Conservation (phyloP, 2,113 vertebrate species). For the Chlorodrepanis virens region DNA sequence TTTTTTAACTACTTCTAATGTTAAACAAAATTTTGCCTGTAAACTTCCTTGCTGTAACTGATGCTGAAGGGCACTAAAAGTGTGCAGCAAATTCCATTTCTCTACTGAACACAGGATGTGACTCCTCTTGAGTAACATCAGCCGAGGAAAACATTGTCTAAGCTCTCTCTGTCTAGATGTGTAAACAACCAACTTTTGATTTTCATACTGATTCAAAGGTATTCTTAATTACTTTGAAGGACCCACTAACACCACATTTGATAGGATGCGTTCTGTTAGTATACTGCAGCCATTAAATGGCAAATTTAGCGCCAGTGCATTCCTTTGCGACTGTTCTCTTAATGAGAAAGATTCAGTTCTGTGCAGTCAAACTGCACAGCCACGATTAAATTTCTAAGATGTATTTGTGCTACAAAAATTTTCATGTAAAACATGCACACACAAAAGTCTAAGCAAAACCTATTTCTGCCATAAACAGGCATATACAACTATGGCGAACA, state of each 20-base stretch:
- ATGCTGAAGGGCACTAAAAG: conserved; percentile 19
- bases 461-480: conserved; percentile 27
- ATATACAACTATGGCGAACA: conserved; percentile 42
- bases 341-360: conserved; percentile 5
- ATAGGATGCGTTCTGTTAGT: not conserved
- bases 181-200: not conserved
- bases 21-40: not conserved
- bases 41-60: not conserved
- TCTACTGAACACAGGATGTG: not conserved
- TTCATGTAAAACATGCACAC: conserved; percentile 58
- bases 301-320: not conserved
- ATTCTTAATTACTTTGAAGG: not conserved
- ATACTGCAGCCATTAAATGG: not conserved
- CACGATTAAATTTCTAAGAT: conserved; percentile 15
- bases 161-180: not conserved
- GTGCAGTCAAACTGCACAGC: conserved; percentile 17
- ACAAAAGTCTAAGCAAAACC: conserved; percentile 51
- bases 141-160: not conserved
- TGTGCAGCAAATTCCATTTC: not conserved
- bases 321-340: conserved; percentile 13
- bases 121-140: not conserved
- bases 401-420: conserved; percentile 55
- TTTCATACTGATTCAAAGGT: not conserved
- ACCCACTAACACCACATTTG: not conserved
- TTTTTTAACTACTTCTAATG: not conserved